Base-by-base conservation (phyloP, 2,113 vertebrate species). In the Siniperca knerii region DNA sequence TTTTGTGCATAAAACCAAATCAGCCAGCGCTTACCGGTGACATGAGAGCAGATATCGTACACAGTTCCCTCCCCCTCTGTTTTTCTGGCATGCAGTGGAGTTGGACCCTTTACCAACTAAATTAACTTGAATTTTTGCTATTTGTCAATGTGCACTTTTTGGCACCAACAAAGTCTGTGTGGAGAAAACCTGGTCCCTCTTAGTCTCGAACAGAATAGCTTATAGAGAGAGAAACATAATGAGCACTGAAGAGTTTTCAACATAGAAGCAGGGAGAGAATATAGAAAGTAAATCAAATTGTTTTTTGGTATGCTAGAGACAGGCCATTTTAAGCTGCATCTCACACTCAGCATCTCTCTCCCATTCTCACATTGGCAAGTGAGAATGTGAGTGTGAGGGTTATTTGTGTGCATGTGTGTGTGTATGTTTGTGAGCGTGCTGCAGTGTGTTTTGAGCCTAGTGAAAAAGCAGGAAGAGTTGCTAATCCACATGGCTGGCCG, bases 401-500 rank as follows among this genome's bases (percentile, higher is more conserved):
- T 65, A 50, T 60, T 52, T 64, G 29, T 29, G 29, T 29, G 29
- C 29, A 29, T 37, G 35, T 37, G 35, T 67, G 21, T 61, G 58
- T 10, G 50, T 44, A 57, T 40, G 54, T 64, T 71, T 71, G 52
- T 44, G 50, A 40, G 52, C 11, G 20, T 52, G 67, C 68, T 84
- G 77, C 75, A 79, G 73, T 81, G 79, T 71, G 64, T 79, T 84
- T 79, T 89, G 90, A 90, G 83, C 76, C 88, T 81, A 85, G 87
- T 94, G 93, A 91, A 94, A 93, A 92, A 90, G 83, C 71, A 91
- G 93, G 93, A 91, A 93, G 95, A 95, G 92, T 96, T 95, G 96
- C 93, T 98, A 97, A 97, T 97, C 96, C 96, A 86, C 37, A 82
- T 92, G 95, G 95, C 92, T 68, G 96, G 95, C 96, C 94, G 88